These are phyloP conservation scores for Chrysomela aeneicollis DNA, from an alignment of 2,888 invertebrate species.

Conservation along the genomic window DNA sequence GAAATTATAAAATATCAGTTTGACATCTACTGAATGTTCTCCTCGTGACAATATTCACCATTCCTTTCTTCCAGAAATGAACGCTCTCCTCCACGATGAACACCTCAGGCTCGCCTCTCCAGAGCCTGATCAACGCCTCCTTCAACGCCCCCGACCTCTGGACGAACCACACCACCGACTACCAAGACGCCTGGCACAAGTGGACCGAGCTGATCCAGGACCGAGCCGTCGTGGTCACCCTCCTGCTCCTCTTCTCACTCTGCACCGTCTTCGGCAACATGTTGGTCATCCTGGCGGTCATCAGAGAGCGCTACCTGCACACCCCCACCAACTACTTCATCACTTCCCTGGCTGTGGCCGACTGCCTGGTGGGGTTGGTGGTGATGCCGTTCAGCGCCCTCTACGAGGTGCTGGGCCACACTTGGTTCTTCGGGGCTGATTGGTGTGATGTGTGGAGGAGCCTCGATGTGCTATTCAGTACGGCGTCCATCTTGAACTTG, in stretches of 20 bases:
- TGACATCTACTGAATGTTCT: too few species aligned
- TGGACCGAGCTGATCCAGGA: slow-evolving; percentile 70
- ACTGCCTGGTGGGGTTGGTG: slow-evolving; percentile 93
- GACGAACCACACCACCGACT: slow-evolving; percentile 55
- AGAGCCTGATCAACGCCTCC: slow-evolving; percentile 36
- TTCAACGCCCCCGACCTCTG: slow-evolving; percentile 43
- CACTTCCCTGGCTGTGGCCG: slow-evolving; percentile 95
- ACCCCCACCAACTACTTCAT: slow-evolving; percentile 98
- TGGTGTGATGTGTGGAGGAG: slow-evolving; percentile 99
- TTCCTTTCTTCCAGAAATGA: slow-evolving; percentile 46
- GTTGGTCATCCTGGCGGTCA: slow-evolving; percentile 92
- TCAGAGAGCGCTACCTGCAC: slow-evolving; percentile 91
- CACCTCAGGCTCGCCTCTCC: slow-evolving; percentile 44
- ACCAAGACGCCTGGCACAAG: slow-evolving; percentile 58
- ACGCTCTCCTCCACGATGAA: slow-evolving; percentile 42
- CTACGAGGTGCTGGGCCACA: slow-evolving; percentile 87
- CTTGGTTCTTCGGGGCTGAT: slow-evolving; percentile 93
- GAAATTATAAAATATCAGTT: too few species aligned
- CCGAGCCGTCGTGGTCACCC: slow-evolving; percentile 77
- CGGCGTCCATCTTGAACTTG: slow-evolving; percentile 95
- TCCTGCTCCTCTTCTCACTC: slow-evolving; percentile 86
- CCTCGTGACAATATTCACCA: too few species aligned
- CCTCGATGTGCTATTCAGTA: slow-evolving; percentile 94
- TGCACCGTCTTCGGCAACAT: slow-evolving; percentile 95
- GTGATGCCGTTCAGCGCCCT: slow-evolving; percentile 98